Percentiles rank a stretch among this genome's conserved stretches.
Conservation (phyloP, 2,888 invertebrate genomes). For the Nemotelus nigrinus region DNA sequence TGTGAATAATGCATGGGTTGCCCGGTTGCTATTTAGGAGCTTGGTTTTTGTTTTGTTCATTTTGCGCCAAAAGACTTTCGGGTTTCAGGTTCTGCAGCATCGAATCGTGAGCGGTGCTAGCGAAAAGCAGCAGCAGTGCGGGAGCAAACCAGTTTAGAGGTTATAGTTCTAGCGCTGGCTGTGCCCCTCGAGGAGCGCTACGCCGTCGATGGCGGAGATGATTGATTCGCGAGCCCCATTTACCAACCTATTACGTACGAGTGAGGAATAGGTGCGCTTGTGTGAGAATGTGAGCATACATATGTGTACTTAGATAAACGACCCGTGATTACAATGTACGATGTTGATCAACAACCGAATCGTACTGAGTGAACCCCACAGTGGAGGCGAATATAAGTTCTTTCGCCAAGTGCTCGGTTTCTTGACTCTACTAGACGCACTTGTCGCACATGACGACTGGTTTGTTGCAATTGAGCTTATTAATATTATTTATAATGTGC, state of each 20-base stretch:
- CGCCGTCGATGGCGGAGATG: background rate
- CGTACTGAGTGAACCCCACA: too few species aligned
- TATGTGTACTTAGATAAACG: conserved; percentile 18
- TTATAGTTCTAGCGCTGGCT: background rate
- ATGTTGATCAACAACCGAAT: too few species aligned
- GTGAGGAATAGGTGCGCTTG: background rate
- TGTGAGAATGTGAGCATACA: background rate
- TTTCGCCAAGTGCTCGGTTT: too few species aligned
- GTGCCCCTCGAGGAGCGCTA: background rate
- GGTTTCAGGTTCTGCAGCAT: background rate
- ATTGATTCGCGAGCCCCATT: conserved; percentile 14
- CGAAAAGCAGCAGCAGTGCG: background rate
- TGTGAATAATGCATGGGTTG: background rate
- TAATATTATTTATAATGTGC: too few species aligned
- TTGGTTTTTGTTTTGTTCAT: conserved; percentile 17
- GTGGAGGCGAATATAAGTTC: too few species aligned
- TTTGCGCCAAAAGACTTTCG: background rate
- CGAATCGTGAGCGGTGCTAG: background rate
- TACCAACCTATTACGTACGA: background rate
- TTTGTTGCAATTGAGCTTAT: too few species aligned
- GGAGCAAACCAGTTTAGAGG: conserved; percentile 23
- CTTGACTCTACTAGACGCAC: too few species aligned
- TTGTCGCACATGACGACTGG: too few species aligned
- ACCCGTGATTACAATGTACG: background rate
- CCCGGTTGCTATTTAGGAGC: background rate